phyloP scores from a whole-genome alignment of 2,113 vertebrate genomes.

The Xenus cinereus region DNA sequence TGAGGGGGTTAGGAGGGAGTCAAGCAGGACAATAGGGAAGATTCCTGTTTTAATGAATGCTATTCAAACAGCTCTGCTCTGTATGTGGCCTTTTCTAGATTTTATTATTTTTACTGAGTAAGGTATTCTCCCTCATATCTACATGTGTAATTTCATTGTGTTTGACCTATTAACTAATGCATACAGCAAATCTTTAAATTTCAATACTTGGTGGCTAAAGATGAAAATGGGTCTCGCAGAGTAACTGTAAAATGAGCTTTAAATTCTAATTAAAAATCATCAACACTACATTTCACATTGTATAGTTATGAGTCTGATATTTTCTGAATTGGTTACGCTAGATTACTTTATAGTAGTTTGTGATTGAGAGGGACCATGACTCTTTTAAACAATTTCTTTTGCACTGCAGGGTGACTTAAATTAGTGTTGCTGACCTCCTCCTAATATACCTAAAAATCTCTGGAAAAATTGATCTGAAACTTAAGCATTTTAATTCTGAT shows the following conservation, averaged over 20 bases:
- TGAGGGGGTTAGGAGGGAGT: background rate
- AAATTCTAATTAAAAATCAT: conserved; percentile 39
- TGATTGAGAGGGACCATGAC: background rate
- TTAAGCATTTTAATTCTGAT: background rate
- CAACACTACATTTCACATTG: conserved; percentile 1
- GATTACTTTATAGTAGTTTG: conserved; percentile 1
- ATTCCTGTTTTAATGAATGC: background rate
- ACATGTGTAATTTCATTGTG: background rate
- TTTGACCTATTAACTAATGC: conserved; percentile 14
- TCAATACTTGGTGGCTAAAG: background rate
- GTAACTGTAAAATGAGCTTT: conserved; percentile 20
- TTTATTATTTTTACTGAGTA: background rate
- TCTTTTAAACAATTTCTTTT: conserved; percentile 19
- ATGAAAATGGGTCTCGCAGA: background rate
- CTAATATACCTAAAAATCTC: conserved; percentile 14
- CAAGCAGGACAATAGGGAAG: background rate
- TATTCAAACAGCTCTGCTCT: background rate
- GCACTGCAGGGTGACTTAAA: conserved; percentile 6
- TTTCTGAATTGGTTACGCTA: background rate
- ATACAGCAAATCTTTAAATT: background rate
- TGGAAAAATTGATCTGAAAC: conserved; percentile 17
- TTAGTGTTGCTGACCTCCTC: background rate
- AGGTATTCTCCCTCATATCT: background rate
- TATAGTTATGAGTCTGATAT: conserved; percentile 14
- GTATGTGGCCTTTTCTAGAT: background rate